These are phyloP conservation scores for Eupristina koningsbergeri DNA, from an alignment of 1,140 invertebrate genomes.

Conservation along the genomic window DNA sequence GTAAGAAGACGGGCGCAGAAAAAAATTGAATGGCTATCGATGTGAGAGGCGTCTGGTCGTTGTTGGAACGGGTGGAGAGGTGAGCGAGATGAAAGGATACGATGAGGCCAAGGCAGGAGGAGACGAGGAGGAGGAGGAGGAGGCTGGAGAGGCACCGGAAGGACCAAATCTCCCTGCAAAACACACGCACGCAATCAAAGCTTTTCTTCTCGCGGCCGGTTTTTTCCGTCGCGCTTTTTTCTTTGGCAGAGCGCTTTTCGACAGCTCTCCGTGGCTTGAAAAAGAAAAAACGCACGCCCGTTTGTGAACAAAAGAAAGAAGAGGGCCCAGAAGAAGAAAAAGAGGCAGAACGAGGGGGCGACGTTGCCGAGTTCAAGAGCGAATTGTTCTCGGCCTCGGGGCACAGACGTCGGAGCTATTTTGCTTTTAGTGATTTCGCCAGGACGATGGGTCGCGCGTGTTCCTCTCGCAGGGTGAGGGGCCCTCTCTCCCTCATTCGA, in stretches of 20 bases:
- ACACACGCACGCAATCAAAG: too few relatives aligned
- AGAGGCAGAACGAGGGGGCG: not conserved
- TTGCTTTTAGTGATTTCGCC: conserved; percentile 40
- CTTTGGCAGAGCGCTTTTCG: not conserved
- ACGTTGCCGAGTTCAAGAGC: conserved; percentile 25
- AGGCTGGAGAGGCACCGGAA: not conserved
- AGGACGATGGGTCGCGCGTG: not conserved
- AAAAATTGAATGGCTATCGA: not conserved
- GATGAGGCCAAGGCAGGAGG: too few relatives aligned
- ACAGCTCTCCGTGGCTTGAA: not conserved
- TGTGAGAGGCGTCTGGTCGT: too few relatives aligned
- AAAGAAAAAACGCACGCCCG: not conserved
- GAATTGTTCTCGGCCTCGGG: conserved; percentile 45
- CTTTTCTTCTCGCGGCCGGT: not conserved
- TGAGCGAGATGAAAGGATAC: too few relatives aligned
- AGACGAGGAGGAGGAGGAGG: too few relatives aligned
- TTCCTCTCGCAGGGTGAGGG: too few relatives aligned
- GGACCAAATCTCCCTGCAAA: not conserved
- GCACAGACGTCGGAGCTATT: conserved; percentile 54
- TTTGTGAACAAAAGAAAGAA: not conserved
- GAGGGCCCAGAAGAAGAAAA: not conserved
- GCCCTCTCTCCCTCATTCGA: not conserved
- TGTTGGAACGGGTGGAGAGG: not conserved
- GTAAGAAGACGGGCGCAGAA: not conserved
- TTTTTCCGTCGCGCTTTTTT: not conserved